Evolutionary conservation across 2,888 invertebrate species (phyloP), one percentile per base, ranked within the genome.

Genomic region (Stenodera caucasica): DNA sequence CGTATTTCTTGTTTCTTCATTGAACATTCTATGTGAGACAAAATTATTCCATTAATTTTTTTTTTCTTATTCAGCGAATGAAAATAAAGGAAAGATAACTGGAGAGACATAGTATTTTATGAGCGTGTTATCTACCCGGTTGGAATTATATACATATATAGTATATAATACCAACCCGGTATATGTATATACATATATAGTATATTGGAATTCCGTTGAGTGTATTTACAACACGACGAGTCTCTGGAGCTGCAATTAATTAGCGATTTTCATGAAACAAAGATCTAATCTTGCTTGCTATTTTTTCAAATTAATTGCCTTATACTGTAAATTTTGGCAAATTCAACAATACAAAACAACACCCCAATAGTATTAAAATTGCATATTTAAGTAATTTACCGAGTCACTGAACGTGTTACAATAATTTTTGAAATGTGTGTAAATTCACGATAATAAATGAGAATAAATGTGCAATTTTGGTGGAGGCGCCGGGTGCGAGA

Each of bases 241-340:
- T 70, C 75, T 73, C 72, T 53, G 66, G 69, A 67, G 75, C 69
- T 67, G 70, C 73, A 75, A 77, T 77, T 76, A 77, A 77, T 76
- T 75, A 75, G 69, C 72, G 75, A 77, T 75, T 77, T 75, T 76
- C 72, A 73, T 70, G 73, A 74, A 74, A 75, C 72, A 73, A 73
- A 74, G 74, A 67, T 71, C 66, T 68, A 71, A 75, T 72, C 72
- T 69, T 68, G 71, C 72, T 75, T 21, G 15, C n/a, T 26, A 26
- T 18, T 2, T 45, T 72, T 68, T 67, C 63, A 74, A 75, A 76
- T 75, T 73, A 74, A 74, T 71, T 45, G 45, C 18, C n/a, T n/a
- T n/a, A n/a, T n/a, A n/a, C n/a, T n/a, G n/a, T n/a, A n/a, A n/a
- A n/a, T n/a, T n/a, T n/a, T n/a, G n/a, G n/a, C n/a, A n/a, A n/a